phyloP scores from a whole-genome alignment of 2,113 vertebrate genomes.

The Rhipidura dahli region DNA sequence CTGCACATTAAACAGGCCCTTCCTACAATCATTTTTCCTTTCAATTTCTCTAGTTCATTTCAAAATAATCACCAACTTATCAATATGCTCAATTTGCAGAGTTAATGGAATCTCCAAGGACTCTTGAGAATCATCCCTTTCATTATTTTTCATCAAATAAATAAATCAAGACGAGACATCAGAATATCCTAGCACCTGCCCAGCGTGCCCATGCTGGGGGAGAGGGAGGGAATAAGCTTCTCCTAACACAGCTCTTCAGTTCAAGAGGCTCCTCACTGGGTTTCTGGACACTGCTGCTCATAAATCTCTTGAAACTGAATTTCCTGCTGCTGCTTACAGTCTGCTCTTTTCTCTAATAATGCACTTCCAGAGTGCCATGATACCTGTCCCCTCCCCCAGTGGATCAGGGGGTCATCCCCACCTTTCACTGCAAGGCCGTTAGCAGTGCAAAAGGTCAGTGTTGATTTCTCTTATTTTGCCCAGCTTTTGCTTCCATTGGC shows the following conservation, averaged over 20 bases:
- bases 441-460: background rate
- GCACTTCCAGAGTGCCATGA: background rate
- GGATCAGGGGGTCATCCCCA: background rate
- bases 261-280: slow-evolving; percentile 20
- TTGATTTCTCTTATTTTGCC: background rate
- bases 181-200: background rate
- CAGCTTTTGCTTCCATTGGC: background rate
- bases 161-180: slow-evolving; percentile 20
- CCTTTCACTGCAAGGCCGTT: background rate
- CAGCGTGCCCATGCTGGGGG: background rate
- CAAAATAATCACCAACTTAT: slow-evolving; percentile 10
- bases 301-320: slow-evolving; percentile 42
- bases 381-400: background rate
- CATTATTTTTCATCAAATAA: slow-evolving; percentile 49
- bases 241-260: background rate
- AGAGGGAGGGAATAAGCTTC: background rate
- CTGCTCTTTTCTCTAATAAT: background rate
- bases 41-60: slow-evolving; percentile 3
- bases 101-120: slow-evolving; percentile 27
- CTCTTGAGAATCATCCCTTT: background rate
- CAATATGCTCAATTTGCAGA: slow-evolving; percentile 20
- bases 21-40: background rate
- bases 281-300: slow-evolving; percentile 21
- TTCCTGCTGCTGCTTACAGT: slow-evolving; percentile 33
- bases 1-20: background rate